phyloP scores from a whole-genome alignment of 2,113 vertebrate genomes.

The Brachypodius melanocephalos region DNA sequence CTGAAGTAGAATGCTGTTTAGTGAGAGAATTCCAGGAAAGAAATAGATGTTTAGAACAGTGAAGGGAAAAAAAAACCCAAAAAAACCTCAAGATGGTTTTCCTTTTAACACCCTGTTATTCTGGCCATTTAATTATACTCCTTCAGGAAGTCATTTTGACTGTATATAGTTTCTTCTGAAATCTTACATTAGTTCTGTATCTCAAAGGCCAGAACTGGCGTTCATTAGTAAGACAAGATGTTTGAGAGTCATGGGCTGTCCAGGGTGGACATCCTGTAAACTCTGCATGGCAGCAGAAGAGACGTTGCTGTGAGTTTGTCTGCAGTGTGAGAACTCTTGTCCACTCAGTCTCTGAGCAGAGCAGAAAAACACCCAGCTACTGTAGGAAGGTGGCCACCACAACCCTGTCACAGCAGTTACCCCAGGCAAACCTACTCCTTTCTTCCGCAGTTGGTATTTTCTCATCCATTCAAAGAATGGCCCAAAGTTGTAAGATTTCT shows the following conservation, averaged over 20 bases:
- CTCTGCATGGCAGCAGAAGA: neutral
- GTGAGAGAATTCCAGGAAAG: neutral
- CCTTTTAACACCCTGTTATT: neutral
- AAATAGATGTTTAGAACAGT: neutral
- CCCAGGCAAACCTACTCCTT: neutral
- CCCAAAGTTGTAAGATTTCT: neutral
- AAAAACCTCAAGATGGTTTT: neutral
- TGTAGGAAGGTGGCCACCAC: neutral
- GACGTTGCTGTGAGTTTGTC: rapidly evolving
- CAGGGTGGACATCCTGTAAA: neutral
- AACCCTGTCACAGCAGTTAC: neutral
- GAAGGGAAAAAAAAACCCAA: neutral
- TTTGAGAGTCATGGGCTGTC: neutral
- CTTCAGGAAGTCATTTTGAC: neutral
- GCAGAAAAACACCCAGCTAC: neutral
- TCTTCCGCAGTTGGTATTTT: neutral
- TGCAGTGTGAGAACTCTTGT: neutral
- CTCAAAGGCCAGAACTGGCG: neutral
- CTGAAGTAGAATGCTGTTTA: neutral
- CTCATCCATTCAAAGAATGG: neutral
- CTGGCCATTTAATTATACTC: neutral
- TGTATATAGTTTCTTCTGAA: neutral
- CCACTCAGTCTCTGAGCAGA: neutral
- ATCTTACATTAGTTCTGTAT: neutral
- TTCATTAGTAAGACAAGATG: neutral